phyloP scores from a whole-genome alignment of 1,140 invertebrate genomes.

The Bombus haemorrhoidalis region DNA sequence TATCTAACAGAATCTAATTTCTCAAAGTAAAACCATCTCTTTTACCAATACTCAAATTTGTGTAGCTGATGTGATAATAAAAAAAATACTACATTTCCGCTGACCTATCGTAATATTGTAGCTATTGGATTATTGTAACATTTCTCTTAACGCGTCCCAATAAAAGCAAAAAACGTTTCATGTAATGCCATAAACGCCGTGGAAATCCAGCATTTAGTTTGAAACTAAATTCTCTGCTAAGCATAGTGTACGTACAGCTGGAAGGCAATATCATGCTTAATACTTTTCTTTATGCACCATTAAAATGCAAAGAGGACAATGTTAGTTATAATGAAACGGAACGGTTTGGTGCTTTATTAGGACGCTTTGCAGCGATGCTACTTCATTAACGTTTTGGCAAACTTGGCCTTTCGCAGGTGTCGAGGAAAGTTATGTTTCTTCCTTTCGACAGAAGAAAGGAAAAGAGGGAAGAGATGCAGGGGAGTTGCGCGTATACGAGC shows the following conservation, averaged over 20 bases:
- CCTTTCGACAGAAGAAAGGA: slow-evolving; percentile 12
- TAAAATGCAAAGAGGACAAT: slow-evolving; percentile 38
- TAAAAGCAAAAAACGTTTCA: not conserved
- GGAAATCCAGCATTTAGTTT: not conserved
- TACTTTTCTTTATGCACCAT: slow-evolving; percentile 22
- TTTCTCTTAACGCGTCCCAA: not conserved
- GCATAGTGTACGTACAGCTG: not conserved
- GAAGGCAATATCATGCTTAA: not conserved
- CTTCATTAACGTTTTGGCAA: slow-evolving; percentile 61
- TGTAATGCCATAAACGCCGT: too few relatives aligned
- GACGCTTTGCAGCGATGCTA: slow-evolving; percentile 43
- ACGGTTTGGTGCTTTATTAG: slow-evolving; percentile 46
- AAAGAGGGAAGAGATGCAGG: not conserved
- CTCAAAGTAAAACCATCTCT: too few relatives aligned
- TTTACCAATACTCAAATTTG: too few relatives aligned
- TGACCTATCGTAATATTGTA: too few relatives aligned
- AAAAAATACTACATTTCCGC: too few relatives aligned
- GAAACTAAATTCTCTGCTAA: not conserved
- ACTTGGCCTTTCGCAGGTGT: slow-evolving; percentile 43
- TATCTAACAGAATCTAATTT: too few relatives aligned
- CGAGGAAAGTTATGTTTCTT: slow-evolving; percentile 36
- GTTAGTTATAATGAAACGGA: slow-evolving; percentile 51
- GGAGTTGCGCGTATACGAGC: not conserved
- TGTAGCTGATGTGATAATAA: too few relatives aligned
- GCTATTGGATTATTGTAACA: not conserved